Evolutionary conservation across 2,113 vertebrate species (phyloP), one percentile per base, ranked within the genome.

Genomic region (Bos javanicus): DNA sequence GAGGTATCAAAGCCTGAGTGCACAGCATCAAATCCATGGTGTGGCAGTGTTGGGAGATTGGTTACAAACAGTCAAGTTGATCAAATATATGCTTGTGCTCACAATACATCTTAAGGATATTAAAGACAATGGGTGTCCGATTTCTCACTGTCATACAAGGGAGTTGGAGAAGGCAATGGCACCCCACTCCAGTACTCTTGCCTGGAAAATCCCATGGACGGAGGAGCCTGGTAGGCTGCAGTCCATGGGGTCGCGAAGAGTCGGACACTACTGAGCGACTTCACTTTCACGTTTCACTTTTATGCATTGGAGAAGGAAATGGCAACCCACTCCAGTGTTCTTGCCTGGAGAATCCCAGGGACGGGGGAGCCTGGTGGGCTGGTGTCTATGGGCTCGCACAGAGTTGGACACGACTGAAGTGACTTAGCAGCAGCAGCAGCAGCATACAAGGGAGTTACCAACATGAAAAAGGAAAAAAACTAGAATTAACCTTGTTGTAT

Each of bases 141-240:
- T 92, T 90, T 87, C 48, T 91, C n/a, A 87, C 19, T 86, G 10
- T 93, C 30, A 86, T 39, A 90, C 52, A 95, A 82, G 26, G 7
- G 11, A 90, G 17, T 60, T 89, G 62, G 62, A 19, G 16, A 67
- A 67, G 62, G 62, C 62, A 67, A 67, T n/a, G 16, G 16, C 7
- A n/a, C 4, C 33, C 62, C 62, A n/a, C 62, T 67, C 16, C 33
- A 64, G 16, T n/a, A n/a, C 15, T n/a, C 62, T 64, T 64, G 30
- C 62, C 30, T 9, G 15, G 62, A 64, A 64, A 64, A 64, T n/a
- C 16, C 33, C 7, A n/a, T 19, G 33, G 33, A 64, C 0, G 2
- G 30, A 64, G 16, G 62, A 64, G 30, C 30, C 15, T 64, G 62
- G 62, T n/a, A 8, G 62, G 7, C 62, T n/a, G 15, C 62, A n/a